Conservation (phyloP, 1,140 invertebrate species). For the Sweltsa coloradensis region DNA sequence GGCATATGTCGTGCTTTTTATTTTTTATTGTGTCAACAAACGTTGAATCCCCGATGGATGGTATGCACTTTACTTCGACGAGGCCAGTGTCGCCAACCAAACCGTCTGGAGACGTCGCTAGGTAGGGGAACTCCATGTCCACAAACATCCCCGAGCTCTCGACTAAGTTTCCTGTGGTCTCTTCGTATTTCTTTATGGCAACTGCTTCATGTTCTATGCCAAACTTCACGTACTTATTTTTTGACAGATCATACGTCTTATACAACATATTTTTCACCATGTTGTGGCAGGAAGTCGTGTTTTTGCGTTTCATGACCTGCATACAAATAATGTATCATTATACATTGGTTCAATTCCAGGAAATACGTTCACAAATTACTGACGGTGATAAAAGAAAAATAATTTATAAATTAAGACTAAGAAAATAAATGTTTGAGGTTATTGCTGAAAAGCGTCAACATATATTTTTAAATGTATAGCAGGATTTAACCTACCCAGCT, state of each 20-base stretch:
- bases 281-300: constrained; percentile 1
- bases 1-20: not conserved
- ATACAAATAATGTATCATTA: not conserved
- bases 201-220: not conserved
- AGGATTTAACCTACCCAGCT: too few relatives aligned
- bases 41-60: not conserved
- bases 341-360: too few relatives aligned
- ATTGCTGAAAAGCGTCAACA: too few relatives aligned
- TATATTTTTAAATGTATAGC: too few relatives aligned
- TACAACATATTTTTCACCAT: not conserved
- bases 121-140: not conserved
- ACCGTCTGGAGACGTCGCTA: not conserved
- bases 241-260: not conserved
- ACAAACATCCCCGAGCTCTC: not conserved
- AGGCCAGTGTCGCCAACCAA: not conserved
- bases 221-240: not conserved
- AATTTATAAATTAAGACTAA: too few relatives aligned
- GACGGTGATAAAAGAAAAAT: too few relatives aligned
- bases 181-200: not conserved
- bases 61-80: not conserved
- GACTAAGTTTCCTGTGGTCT: not conserved
- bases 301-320: not conserved
- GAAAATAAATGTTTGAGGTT: too few relatives aligned
- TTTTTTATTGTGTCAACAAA: not conserved
- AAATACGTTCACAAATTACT: too few relatives aligned